phyloP scores from a whole-genome alignment of 2,888 invertebrate genomes.

The Melanargia galathea region DNA sequence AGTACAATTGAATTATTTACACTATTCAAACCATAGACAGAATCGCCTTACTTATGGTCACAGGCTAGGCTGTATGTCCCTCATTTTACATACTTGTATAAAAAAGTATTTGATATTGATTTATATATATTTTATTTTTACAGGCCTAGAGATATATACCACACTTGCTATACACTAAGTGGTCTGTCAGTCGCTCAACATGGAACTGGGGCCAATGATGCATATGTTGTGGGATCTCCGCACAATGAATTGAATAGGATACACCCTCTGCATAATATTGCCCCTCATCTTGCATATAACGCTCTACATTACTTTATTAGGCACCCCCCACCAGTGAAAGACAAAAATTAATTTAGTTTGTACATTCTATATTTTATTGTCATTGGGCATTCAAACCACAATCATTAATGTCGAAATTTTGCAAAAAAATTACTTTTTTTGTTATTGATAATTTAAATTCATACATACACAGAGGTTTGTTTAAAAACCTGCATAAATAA shows the following conservation, averaged over 20 bases:
- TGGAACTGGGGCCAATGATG: constrained; percentile 71
- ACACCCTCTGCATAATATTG: constrained; percentile 92
- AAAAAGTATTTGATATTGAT: neutral
- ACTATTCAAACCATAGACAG: no score
- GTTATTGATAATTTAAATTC: no score
- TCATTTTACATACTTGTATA: no score
- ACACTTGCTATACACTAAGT: constrained; percentile 97
- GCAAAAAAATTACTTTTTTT: no score
- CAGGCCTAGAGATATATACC: constrained; percentile 95
- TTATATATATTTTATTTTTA: constrained; percentile 53
- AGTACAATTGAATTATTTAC: no score
- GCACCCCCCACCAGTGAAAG: constrained; percentile 73
- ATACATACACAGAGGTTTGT: no score
- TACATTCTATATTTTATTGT: constrained; percentile 8
- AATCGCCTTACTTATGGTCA: no score
- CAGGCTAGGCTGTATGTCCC: no score
- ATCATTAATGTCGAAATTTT: no score
- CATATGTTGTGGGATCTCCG: constrained; percentile 84
- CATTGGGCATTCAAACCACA: no score
- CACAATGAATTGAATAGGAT: constrained; percentile 88
- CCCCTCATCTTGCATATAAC: constrained; percentile 83
- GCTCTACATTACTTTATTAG: constrained; percentile 77
- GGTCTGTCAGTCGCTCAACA: constrained; percentile 97
- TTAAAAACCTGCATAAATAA: no score
- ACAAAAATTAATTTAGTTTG: constrained; percentile 55